These are phyloP conservation scores for Catostylus mosaicus DNA, from an alignment of 30 jellyfish, hydroid and myxozoan genomes.

Conservation along the genomic window DNA sequence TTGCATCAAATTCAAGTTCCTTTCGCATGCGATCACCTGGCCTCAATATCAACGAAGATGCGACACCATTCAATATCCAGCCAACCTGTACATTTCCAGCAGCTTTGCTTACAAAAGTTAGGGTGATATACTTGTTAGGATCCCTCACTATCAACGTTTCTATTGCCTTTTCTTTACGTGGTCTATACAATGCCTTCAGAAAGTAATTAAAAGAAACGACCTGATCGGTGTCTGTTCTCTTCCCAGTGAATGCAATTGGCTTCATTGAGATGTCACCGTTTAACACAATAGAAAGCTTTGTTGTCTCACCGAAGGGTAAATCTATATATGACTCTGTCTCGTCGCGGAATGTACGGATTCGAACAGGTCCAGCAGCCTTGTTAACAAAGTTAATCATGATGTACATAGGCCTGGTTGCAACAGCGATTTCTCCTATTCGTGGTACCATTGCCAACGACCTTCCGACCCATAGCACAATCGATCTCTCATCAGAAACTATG, in stretches of 20 bases:
- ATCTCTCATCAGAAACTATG: conserved; percentile 29
- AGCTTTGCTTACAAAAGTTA: conserved; percentile 5
- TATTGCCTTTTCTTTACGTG: conserved; percentile 35
- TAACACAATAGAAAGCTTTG: not conserved
- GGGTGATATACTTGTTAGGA: conserved; percentile 7
- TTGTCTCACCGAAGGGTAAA: conserved; percentile 10
- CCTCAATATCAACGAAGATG: not conserved
- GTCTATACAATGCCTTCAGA: conserved; percentile 2
- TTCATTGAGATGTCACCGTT: not conserved
- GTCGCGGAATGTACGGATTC: not conserved
- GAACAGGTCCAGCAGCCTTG: conserved; percentile 38
- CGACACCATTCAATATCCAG: not conserved
- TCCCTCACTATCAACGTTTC: conserved; percentile 33
- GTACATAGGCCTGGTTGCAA: not conserved
- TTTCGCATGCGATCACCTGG: not conserved
- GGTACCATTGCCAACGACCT: not conserved
- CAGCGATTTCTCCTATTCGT: not conserved
- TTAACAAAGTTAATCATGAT: conserved; percentile 23
- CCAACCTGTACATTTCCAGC: not conserved
- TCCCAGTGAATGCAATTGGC: conserved; percentile 12
- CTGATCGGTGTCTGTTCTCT: conserved; percentile 2
- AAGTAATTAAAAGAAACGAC: conserved; percentile 5
- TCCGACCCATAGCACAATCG: conserved; percentile 18
- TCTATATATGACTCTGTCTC: not conserved
- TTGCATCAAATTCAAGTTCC: not conserved